Percentiles rank a stretch among this genome's conserved stretches.
Conservation (phyloP, 2,797 vertebrate genomes). For the Pipistrellus nathusii region DNA sequence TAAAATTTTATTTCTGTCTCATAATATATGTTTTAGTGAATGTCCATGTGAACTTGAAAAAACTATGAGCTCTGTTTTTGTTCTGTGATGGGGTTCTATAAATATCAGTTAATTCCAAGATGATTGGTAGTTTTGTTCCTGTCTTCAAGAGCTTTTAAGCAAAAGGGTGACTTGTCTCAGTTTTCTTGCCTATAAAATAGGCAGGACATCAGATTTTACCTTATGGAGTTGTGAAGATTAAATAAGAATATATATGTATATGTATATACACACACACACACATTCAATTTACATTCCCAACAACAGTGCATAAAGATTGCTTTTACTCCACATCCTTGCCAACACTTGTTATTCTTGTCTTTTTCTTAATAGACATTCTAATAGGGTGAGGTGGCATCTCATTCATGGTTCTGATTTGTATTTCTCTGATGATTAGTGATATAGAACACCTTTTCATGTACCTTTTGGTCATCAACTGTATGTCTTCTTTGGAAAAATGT, state of each 20-base stretch:
- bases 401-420: background rate
- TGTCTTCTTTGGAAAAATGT: background rate
- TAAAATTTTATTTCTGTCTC: constrained; percentile 19
- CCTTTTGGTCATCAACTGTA: background rate
- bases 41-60: background rate
- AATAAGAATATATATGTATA: background rate
- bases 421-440: background rate
- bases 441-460: background rate
- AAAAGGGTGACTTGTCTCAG: background rate
- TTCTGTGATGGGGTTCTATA: background rate
- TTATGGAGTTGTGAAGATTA: background rate
- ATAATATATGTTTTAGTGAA: background rate
- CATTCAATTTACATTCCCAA: background rate
- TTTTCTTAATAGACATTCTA: background rate
- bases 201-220: background rate
- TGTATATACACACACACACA: background rate
- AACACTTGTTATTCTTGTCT: background rate
- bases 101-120: background rate
- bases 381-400: background rate
- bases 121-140: background rate
- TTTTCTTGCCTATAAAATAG: background rate
- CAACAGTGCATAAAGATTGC: background rate
- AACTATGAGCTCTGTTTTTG: background rate
- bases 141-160: background rate
- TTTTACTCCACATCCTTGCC: background rate